Percentiles rank a stretch among this genome's conserved stretches.
These are phyloP conservation scores for Moxostoma hubbsi DNA, from an alignment of 2,797 vertebrate genomes.

Conservation along the genomic window DNA sequence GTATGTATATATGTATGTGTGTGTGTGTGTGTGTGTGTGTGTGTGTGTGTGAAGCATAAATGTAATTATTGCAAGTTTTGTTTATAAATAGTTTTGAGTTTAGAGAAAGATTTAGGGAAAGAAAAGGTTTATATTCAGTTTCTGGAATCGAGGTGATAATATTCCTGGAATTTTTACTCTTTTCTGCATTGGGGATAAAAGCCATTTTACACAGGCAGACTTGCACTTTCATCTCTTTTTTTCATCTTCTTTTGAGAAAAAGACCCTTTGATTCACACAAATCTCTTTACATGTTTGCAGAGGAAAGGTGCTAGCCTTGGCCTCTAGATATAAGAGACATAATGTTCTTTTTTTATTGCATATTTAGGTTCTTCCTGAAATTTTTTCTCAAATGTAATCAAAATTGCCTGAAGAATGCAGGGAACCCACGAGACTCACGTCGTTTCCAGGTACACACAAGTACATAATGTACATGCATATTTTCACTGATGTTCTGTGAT, in stretches of 20 bases:
- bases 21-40: too few relatives aligned
- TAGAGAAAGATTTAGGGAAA: too few relatives aligned
- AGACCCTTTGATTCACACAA: neutral
- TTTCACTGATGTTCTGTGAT: neutral
- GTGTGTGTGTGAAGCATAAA: too few relatives aligned
- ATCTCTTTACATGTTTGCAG: neutral
- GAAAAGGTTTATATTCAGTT: neutral
- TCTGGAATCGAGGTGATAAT: too few relatives aligned
- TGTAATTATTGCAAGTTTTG: too few relatives aligned
- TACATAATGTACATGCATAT: neutral
- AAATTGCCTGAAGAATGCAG: slow-evolving; percentile 42
- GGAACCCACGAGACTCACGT: slow-evolving; percentile 37
- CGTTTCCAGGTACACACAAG: slow-evolving; percentile 37
- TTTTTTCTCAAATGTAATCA: slow-evolving; percentile 47
- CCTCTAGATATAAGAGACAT: neutral
- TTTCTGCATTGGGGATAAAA: neutral
- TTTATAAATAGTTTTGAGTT: too few relatives aligned
- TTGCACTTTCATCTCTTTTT: slow-evolving; percentile 13
- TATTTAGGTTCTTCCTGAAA: slow-evolving; percentile 37
- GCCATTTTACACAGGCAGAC: neutral
- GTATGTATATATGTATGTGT: too few relatives aligned
- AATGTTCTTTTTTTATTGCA: neutral
- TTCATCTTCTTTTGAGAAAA: slow-evolving; percentile 45
- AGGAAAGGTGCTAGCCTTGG: neutral
- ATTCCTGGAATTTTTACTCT: too few relatives aligned